A percentile compares a stretch with the other conserved stretches of the same genome.
phyloP scores from a whole-genome alignment of 1,140 invertebrate species.

The Brevipalpus yothersi region DNA sequence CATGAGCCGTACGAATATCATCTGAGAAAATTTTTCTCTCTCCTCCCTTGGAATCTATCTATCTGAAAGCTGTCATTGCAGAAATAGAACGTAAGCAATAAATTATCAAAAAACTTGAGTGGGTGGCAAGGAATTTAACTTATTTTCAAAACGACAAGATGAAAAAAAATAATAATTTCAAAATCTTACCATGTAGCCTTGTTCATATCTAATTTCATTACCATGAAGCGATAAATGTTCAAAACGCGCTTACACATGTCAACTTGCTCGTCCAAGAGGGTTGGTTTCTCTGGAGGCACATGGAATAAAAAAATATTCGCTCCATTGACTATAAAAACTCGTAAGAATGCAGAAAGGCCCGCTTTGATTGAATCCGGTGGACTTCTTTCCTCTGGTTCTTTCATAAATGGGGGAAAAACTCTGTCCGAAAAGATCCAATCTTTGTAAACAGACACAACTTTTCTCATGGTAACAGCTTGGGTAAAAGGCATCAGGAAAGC shows the following conservation, averaged over 20 bases:
- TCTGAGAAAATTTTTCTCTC: too few species aligned
- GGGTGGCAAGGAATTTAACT: too few species aligned
- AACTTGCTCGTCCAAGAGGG: constrained; percentile 47
- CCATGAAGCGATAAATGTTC: constrained; percentile 88
- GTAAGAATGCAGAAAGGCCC: constrained; percentile 51
- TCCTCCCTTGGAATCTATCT: too few species aligned
- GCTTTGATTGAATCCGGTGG: constrained; percentile 15
- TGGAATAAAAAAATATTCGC: constrained; percentile 74
- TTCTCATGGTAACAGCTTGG: constrained; percentile 57
- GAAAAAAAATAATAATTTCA: not conserved
- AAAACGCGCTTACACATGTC: constrained; percentile 86
- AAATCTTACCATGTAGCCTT: constrained; percentile 53
- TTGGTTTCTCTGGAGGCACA: constrained; percentile 25
- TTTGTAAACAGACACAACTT: constrained; percentile 77
- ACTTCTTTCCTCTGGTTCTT: constrained; percentile 5
- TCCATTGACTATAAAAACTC: constrained; percentile 82
- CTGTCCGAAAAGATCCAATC: constrained; percentile 77
- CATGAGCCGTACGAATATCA: not conserved
- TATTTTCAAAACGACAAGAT: too few species aligned
- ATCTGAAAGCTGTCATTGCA: too few species aligned
- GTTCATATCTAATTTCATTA: constrained; percentile 85
- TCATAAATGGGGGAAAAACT: constrained; percentile 11
- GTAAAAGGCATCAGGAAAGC: constrained; percentile 64
- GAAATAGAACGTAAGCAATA: too few species aligned
- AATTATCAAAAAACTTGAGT: too few species aligned